Conservation (phyloP, 2,113 vertebrate species). For the Probosciger aterrimus region DNA sequence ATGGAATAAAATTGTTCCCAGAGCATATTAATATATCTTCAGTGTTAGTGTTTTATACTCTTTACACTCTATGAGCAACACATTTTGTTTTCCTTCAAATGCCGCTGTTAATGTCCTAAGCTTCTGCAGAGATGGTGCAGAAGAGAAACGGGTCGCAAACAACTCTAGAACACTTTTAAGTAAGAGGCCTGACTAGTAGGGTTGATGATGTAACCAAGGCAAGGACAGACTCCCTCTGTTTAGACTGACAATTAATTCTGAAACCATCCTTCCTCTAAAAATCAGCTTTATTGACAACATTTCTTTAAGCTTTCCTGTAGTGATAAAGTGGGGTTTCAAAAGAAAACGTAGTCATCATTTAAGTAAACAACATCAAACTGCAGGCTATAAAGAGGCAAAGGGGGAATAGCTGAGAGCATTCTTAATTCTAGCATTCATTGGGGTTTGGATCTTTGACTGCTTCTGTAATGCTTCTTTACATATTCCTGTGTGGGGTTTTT, state of each 20-base stretch:
- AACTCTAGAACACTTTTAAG: neutral
- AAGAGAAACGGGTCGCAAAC: neutral
- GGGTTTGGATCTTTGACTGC: neutral
- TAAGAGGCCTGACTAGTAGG: neutral
- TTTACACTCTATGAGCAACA: neutral
- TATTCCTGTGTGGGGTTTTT: neutral
- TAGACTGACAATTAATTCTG: neutral
- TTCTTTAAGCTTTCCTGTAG: neutral
- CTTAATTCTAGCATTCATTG: neutral
- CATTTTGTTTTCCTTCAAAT: neutral
- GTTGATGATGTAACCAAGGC: neutral
- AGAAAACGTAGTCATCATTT: neutral
- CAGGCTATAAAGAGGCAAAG: neutral
- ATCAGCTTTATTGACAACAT: neutral
- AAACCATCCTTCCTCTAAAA: neutral
- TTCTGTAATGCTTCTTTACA: neutral
- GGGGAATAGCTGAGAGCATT: neutral
- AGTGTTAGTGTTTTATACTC: neutral
- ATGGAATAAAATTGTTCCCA: neutral
- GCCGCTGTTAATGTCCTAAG: neutral
- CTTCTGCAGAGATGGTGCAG: neutral
- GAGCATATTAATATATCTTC: neutral
- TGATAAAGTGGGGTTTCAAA: neutral
- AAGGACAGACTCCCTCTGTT: neutral
- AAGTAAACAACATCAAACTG: neutral